Conservation (phyloP, 1,140 invertebrate genomes). For the Pectinophora gossypiella region DNA sequence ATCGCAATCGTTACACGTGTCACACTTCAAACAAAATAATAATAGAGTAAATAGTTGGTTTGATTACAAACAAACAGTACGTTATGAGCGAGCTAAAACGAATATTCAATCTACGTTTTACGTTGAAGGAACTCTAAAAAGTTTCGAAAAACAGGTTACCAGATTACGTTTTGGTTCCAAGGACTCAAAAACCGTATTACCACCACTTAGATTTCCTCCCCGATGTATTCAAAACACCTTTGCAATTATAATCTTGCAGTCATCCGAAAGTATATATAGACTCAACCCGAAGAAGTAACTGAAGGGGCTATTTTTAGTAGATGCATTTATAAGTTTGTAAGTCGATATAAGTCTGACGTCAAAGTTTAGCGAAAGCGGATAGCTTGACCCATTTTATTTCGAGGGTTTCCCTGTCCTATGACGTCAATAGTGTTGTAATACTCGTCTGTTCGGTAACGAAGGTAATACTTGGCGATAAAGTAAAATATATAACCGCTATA, state of each 20-base stretch:
- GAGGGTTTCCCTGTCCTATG: slow-evolving; percentile 37
- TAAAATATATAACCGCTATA: no score
- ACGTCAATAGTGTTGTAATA: slow-evolving; percentile 50
- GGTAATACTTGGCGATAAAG: slow-evolving; percentile 52
- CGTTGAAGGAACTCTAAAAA: no score
- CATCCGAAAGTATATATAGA: neutral
- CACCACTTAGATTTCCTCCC: neutral
- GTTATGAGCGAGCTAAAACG: no score
- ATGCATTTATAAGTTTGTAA: slow-evolving; percentile 15
- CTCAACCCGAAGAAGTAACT: no score
- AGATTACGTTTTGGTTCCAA: slow-evolving; percentile 14
- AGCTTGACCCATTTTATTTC: slow-evolving; percentile 60
- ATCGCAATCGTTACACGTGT: no score
- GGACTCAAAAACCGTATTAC: slow-evolving; percentile 9
- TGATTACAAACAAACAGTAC: no score
- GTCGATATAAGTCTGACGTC: slow-evolving; percentile 46
- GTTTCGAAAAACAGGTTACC: no score
- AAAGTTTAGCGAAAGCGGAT: slow-evolving; percentile 41
- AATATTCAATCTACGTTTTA: no score
- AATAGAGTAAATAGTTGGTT: no score
- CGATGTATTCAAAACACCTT: neutral
- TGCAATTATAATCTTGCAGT: neutral
- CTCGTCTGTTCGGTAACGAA: slow-evolving; percentile 30
- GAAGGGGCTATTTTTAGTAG: neutral
- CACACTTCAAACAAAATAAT: no score